These are phyloP conservation scores for Trichoplusia ni DNA, from an alignment of 1,140 invertebrate species.

Conservation along the genomic window DNA sequence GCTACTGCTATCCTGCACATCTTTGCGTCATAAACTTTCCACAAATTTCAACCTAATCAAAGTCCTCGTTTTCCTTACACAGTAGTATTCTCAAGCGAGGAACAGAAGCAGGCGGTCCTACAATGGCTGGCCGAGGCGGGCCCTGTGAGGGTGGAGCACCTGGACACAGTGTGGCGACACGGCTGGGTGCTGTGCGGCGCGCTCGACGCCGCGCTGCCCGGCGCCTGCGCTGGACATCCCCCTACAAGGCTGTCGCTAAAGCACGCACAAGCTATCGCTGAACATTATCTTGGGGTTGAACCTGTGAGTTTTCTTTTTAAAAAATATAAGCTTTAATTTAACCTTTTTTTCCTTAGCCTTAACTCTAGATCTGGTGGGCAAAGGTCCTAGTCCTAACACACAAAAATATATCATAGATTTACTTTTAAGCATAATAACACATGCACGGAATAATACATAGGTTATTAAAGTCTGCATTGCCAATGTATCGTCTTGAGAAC, in stretches of 20 bases:
- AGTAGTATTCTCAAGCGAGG: conserved; percentile 76
- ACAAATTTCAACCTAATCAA: no score
- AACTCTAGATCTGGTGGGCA: no score
- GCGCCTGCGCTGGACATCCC: conserved; percentile 81
- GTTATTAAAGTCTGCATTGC: no score
- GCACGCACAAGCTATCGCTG: conserved; percentile 82
- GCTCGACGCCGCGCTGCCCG: conserved; percentile 81
- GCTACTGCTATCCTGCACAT: no score
- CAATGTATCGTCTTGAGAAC: no score
- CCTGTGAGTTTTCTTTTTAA: conserved; percentile 73
- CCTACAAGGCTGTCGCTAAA: conserved; percentile 77
- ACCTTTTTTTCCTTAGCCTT: no score
- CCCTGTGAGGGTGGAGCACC: conserved; percentile 60
- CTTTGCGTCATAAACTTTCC: no score
- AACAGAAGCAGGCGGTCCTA: conserved; percentile 69
- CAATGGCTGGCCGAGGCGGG: conserved; percentile 74
- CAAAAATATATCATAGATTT: no score
- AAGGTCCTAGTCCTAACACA: no score
- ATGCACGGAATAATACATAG: no score
- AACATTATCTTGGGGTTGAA: conserved; percentile 82
- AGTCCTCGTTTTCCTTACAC: conserved; percentile 56
- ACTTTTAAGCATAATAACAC: no score
- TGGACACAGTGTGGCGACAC: conserved; percentile 81
- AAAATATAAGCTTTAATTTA: no score
- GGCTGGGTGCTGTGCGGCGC: conserved; percentile 83